phyloP scores from a whole-genome alignment of 2,113 vertebrate genomes.

The Cricetomys ansorgei region DNA sequence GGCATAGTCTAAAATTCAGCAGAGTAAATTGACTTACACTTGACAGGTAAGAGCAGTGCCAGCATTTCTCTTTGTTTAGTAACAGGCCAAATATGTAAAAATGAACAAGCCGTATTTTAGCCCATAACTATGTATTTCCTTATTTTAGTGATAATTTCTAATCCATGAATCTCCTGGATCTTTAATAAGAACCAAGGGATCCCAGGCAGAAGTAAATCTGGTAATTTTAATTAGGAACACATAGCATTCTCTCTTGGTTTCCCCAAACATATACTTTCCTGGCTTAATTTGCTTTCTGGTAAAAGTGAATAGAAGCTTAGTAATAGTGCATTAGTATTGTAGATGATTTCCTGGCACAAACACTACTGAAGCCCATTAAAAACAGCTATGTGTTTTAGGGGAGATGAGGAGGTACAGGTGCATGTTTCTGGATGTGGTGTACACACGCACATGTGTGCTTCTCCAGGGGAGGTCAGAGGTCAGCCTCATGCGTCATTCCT shows the following conservation, averaged over 20 bases:
- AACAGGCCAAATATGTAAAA: neutral
- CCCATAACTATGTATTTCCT: neutral
- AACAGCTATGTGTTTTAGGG: neutral
- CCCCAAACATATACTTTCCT: neutral
- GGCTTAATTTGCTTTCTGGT: neutral
- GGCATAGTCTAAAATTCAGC: neutral
- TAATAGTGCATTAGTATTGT: neutral
- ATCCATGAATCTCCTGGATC: constrained; percentile 14
- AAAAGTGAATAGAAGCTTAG: neutral
- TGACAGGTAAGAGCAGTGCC: neutral
- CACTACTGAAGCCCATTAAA: neutral
- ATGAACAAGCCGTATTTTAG: neutral
- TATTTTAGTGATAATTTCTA: constrained; percentile 40
- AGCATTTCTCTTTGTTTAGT: constrained; percentile 19
- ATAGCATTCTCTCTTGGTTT: neutral
- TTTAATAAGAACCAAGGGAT: constrained; percentile 29
- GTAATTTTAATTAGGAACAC: constrained; percentile 6
- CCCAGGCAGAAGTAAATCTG: neutral
- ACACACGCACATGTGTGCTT: neutral
- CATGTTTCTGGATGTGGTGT: neutral
- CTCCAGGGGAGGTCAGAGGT: neutral
- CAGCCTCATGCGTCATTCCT: neutral
- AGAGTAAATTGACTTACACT: neutral
- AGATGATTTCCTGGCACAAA: neutral
- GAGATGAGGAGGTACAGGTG: neutral